Evolutionary conservation across 2,797 vertebrate species (phyloP).

Genomic region (Cetoscarus ocellatus): DNA sequence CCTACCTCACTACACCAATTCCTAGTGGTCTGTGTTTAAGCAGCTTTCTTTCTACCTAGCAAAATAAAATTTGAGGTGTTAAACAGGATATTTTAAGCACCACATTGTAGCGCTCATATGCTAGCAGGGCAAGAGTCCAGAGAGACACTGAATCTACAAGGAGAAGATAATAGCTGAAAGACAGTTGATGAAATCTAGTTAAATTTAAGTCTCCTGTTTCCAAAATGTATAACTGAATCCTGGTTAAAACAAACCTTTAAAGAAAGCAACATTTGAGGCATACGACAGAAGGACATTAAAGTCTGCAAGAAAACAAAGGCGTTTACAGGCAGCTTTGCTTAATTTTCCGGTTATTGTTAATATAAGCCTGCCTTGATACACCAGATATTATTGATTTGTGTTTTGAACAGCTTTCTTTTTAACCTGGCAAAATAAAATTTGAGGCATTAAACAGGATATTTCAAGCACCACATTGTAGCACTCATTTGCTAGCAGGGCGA

Average conservation of each 20-base stretch:
- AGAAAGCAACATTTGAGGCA: not conserved
- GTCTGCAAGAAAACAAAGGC: not conserved
- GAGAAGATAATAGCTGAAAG: not conserved
- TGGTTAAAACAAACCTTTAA: not conserved
- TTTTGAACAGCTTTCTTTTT: too few relatives aligned
- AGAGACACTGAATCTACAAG: slow-evolving; percentile 81
- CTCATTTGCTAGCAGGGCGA: slow-evolving; percentile 82
- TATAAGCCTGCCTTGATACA: not conserved
- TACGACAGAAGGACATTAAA: not conserved
- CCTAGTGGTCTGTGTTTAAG: too few relatives aligned
- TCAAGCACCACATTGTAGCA: slow-evolving; percentile 81
- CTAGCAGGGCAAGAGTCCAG: slow-evolving; percentile 79
- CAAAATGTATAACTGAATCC: too few relatives aligned
- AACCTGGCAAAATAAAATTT: not conserved
- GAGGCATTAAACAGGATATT: not conserved
- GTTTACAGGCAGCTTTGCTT: not conserved
- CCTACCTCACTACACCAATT: too few relatives aligned
- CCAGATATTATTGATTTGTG: too few relatives aligned
- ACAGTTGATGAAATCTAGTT: not conserved
- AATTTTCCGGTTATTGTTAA: not conserved
- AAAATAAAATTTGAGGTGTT: too few relatives aligned
- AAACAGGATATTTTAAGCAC: slow-evolving; percentile 66
- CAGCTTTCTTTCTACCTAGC: too few relatives aligned
- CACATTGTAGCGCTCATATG: slow-evolving; percentile 81
- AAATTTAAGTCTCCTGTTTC: too few relatives aligned